phyloP scores from a whole-genome alignment of 2,113 vertebrate genomes.

The Prionailurus bengalensis region DNA sequence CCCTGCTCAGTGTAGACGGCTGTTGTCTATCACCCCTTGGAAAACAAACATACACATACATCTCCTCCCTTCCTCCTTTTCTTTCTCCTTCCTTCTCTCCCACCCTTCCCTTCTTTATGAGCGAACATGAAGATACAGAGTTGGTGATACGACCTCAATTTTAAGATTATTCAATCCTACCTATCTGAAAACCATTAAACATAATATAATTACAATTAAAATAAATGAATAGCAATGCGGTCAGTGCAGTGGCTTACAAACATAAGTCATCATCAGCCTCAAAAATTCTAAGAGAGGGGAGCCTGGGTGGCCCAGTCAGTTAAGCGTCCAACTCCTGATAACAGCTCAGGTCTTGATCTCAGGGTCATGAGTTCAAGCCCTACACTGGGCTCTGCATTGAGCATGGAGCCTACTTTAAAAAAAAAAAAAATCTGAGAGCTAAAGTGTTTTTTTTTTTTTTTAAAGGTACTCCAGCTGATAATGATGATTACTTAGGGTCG shows the following conservation, averaged over 20 bases:
- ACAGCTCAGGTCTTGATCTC: not conserved
- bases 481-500: not conserved
- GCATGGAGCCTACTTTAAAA: not conserved
- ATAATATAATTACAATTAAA: constrained; percentile 2
- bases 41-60: not conserved
- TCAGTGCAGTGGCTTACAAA: not conserved
- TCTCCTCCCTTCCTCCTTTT: not conserved
- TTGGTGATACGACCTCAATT: not conserved
- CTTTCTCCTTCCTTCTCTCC: not conserved
- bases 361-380: not conserved
- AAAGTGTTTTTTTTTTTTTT: not conserved
- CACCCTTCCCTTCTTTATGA: not conserved
- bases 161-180: not conserved
- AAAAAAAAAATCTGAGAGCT: too few relatives aligned
- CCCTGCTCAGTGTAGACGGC: not conserved
- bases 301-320: not conserved
- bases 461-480: not conserved
- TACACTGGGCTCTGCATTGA: rapidly evolving
- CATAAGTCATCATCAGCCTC: not conserved
- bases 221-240: not conserved
- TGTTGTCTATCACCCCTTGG: not conserved
- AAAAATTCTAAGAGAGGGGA: not conserved
- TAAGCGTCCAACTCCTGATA: not conserved
- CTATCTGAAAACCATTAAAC: not conserved
- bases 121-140: not conserved